Conservation (phyloP, 2,113 vertebrate species). For the Rhynchopsitta pachyrhyncha region DNA sequence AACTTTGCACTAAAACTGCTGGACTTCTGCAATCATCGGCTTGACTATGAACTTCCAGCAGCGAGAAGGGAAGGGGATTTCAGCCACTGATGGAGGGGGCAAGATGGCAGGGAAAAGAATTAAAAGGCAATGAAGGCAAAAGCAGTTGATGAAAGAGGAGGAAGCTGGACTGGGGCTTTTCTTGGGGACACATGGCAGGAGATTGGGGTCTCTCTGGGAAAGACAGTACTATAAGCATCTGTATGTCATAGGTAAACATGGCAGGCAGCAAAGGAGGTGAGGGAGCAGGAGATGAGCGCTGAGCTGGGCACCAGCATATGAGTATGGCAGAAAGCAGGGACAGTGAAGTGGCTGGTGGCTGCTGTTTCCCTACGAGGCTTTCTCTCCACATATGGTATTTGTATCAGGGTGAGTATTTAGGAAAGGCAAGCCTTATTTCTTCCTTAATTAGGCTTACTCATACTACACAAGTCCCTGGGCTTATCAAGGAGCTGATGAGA, state of each 20-base stretch:
- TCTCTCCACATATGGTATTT: not conserved
- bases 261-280: not conserved
- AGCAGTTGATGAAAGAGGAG: not conserved
- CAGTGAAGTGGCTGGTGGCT: not conserved
- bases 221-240: not conserved
- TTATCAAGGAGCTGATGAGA: not conserved
- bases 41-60: not conserved
- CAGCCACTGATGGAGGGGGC: not conserved
- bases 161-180: not conserved
- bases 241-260: not conserved
- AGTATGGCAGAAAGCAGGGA: not conserved
- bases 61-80: not conserved
- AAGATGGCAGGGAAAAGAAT: not conserved
- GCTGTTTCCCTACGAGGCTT: not conserved
- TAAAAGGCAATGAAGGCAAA: not conserved
- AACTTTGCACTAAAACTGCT: not conserved
- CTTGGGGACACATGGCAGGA: not conserved
- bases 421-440: not conserved
- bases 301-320: not conserved
- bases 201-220: not conserved
- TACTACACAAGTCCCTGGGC: not conserved
- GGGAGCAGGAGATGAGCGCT: not conserved
- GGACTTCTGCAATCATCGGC: not conserved
- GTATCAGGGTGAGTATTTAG: not conserved
- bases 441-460: not conserved